Conservation (phyloP, 2,113 vertebrate genomes). For the Neolamprologus brichardi region DNA sequence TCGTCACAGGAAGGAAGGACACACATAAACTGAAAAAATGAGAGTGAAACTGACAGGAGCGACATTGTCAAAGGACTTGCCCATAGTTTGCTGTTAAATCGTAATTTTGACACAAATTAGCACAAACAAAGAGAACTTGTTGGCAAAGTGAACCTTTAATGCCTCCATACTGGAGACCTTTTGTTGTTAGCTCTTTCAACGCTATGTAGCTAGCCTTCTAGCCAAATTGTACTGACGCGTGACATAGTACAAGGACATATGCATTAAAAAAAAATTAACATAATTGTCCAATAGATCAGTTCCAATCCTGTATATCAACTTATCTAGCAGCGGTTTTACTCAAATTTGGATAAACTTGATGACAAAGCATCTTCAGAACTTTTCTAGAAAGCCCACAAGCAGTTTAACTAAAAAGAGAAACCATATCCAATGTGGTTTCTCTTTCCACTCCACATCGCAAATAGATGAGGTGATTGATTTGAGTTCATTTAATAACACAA, state of each 20-base stretch:
- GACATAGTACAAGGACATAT: background rate
- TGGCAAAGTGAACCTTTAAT: background rate
- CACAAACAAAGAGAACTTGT: background rate
- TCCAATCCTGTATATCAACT: background rate
- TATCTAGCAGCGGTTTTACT: background rate
- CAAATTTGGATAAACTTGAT: background rate
- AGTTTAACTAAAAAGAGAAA: background rate
- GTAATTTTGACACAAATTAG: background rate
- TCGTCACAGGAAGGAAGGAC: background rate
- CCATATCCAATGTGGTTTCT: background rate
- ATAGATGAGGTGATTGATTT: conserved; percentile 44
- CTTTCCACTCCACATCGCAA: background rate
- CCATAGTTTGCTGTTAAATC: background rate
- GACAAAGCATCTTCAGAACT: background rate
- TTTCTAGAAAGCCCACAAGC: background rate
- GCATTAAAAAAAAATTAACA: background rate
- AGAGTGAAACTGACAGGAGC: background rate
- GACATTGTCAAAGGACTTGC: background rate
- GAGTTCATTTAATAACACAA: conserved; percentile 55
- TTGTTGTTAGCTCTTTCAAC: background rate
- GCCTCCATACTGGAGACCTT: background rate
- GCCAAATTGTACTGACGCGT: background rate
- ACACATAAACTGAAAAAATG: background rate
- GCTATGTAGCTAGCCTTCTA: background rate
- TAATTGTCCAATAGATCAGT: background rate